Evolutionary conservation across 2,113 vertebrate species (phyloP).

Genomic region (Rhipidura dahli): DNA sequence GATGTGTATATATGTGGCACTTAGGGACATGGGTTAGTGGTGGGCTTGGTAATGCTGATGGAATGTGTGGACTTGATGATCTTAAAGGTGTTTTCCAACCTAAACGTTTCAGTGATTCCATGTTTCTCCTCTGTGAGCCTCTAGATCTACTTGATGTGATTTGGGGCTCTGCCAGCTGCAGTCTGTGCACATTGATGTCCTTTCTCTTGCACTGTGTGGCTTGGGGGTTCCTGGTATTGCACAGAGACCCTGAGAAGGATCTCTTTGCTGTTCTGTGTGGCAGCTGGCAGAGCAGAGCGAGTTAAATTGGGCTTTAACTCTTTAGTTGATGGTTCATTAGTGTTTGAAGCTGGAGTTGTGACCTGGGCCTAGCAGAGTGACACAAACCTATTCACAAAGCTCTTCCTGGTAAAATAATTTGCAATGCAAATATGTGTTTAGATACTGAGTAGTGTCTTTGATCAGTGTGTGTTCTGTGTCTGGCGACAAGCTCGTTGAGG

Average conservation of each 20-base stretch:
- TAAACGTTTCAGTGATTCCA: rapidly evolving
- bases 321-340: neutral
- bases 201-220: neutral
- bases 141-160: neutral
- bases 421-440: neutral
- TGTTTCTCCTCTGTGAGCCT: neutral
- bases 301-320: neutral
- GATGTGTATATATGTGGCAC: rapidly evolving
- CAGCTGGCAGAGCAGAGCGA: neutral
- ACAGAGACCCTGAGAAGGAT: neutral
- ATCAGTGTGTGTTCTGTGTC: neutral
- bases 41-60: neutral
- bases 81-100: neutral
- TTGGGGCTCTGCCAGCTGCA: neutral
- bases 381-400: neutral
- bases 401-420: neutral
- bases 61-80: neutral
- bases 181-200: neutral
- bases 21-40: neutral
- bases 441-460: neutral
- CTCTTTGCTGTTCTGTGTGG: neutral
- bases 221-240: neutral
- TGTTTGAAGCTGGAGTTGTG: neutral
- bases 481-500: neutral
- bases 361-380: neutral